Base-by-base conservation (phyloP, 2,888 invertebrate genomes). In the Drosophila sordidula region DNA sequence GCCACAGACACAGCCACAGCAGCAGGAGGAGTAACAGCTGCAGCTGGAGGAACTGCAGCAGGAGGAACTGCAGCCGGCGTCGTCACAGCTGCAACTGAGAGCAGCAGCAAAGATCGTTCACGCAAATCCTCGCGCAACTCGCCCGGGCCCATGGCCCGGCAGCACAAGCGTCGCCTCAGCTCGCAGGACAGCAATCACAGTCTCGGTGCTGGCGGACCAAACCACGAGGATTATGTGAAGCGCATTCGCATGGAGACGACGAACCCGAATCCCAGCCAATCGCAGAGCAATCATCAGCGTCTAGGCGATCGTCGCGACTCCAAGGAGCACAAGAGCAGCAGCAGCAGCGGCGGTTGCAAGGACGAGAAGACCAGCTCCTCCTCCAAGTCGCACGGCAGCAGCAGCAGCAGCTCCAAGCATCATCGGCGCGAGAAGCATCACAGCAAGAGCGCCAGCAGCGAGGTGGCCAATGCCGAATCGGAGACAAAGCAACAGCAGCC, bases 161-260 rank as follows among this genome's bases (percentile, higher is more conserved):
- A 86, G 51, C 87, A 91, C 61, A 97, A 97, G 91, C 93, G 97
- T 52, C 94, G 97, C 66, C 94, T 96, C 87, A 96, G 96, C 73
- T 96, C 96, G 1, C 96, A 97, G 90, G 97, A 97, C 64, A 94
- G 94, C 84, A 91, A 88, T 39, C 78, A 85, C 25, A 87, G 83
- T 36, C 70, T 55, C 8, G 64, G 72, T 26, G 66, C 65, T 6
- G 59, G 59, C n/a, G 59, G 38, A 44, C 88, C 86, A 9, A 80
- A 87, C 26, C 80, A 84, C 8, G 92, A 92, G 41, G 91, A 90
- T 32, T 81, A 88, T 42, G 79, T 80, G 0, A 92, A 92, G 65
- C 91, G 92, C 3, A 80, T 92, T 14, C 90, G 92, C 11, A 89
- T 92, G 49, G 91, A 91, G 65, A 78, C 65, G 22, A 57, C 36